These are phyloP conservation scores for Caenorhabditis japonica DNA, from an alignment of 2,888 invertebrate genomes.

Conservation along the genomic window DNA sequence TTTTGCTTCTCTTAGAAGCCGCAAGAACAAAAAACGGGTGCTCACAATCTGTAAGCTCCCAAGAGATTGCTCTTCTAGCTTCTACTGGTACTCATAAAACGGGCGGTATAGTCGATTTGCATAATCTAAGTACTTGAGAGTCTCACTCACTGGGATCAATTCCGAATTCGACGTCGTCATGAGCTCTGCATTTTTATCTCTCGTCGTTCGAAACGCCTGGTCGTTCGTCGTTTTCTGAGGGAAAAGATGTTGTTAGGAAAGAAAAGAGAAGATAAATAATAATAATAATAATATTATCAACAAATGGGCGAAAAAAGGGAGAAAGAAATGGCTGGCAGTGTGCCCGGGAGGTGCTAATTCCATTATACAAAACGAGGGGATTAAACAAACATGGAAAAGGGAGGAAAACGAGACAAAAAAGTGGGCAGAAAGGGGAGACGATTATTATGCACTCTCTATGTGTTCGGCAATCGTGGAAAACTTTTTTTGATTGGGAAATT, in stretches of 20 bases:
- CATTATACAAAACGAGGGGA: constrained; percentile 44
- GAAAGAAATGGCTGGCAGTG: background rate
- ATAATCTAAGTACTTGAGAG: constrained; percentile 31
- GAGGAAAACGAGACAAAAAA: background rate
- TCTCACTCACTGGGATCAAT: constrained; percentile 44
- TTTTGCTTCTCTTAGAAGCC: constrained; percentile 4
- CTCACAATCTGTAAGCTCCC: constrained; percentile 9
- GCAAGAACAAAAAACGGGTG: constrained; percentile 47
- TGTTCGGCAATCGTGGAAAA: no score
- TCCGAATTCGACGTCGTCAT: constrained; percentile 49
- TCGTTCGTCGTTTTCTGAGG: constrained; percentile 1
- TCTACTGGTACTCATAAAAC: constrained; percentile 37
- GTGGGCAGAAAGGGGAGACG: no score
- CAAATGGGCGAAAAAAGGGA: background rate
- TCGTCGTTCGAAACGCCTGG: constrained; percentile 16
- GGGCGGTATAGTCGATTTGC: constrained; percentile 42
- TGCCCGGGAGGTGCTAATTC: constrained; percentile 37
- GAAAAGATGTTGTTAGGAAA: background rate
- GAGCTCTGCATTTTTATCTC: constrained; percentile 3
- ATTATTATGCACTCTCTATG: no score
- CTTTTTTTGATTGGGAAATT: no score
- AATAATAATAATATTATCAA: no score
- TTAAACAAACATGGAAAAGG: constrained; percentile 40
- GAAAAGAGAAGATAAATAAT: background rate
- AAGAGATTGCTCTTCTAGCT: background rate